phyloP scores from a whole-genome alignment of 1,140 invertebrate species.

The Dreissena polymorpha region DNA sequence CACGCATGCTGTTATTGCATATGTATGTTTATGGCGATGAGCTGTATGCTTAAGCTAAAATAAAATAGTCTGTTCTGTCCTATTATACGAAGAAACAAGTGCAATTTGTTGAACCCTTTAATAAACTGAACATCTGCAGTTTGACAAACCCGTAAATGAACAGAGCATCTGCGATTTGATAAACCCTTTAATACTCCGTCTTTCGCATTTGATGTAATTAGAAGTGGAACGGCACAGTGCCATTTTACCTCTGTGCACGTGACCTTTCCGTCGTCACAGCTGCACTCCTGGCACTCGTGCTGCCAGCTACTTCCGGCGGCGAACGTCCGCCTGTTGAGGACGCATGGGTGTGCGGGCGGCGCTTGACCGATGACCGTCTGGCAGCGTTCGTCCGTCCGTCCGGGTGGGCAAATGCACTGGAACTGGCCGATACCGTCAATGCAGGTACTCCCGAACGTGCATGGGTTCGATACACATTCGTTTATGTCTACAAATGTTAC shows the following conservation, averaged over 20 bases:
- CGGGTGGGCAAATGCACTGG: constrained; percentile 80
- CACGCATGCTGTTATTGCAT: too few species aligned
- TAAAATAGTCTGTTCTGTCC: too few species aligned
- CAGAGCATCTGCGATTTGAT: too few species aligned
- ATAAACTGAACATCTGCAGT: too few species aligned
- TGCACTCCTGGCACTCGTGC: constrained; percentile 91
- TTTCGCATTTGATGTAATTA: too few species aligned
- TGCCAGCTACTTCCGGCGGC: constrained; percentile 84
- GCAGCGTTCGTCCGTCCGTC: constrained; percentile 87
- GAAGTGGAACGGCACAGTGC: neutral
- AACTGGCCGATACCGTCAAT: constrained; percentile 76
- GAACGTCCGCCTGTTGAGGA: constrained; percentile 82
- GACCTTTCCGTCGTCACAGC: constrained; percentile 87
- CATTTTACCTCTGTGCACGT: constrained; percentile 87
- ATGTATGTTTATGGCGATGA: too few species aligned
- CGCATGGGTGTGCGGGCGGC: constrained; percentile 78
- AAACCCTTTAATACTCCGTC: too few species aligned
- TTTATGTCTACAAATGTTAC: constrained; percentile 72
- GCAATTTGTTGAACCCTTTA: too few species aligned
- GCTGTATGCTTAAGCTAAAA: too few species aligned
- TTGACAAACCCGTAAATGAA: too few species aligned
- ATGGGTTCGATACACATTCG: constrained; percentile 75
- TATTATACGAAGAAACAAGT: too few species aligned
- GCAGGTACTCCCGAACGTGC: constrained; percentile 77
- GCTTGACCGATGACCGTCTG: constrained; percentile 79